Base-by-base conservation (phyloP, 1,140 invertebrate species). In the Homalodisca vitripennis region DNA sequence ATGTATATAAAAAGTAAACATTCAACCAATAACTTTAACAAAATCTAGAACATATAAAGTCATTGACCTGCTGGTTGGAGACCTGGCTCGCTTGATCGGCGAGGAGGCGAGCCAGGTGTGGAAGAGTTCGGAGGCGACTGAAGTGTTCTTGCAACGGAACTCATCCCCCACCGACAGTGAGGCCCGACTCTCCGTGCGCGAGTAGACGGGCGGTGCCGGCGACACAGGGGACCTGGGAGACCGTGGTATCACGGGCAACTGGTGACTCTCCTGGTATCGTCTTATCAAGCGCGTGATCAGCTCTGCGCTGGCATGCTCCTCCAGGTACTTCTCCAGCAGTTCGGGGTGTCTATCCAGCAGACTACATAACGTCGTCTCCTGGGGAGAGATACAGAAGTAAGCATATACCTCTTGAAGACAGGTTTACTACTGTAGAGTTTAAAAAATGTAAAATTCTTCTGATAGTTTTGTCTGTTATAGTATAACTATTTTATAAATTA, bases 51-150 rank as follows among this genome's bases (percentile, higher is more conserved):
- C 34, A 17, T 6, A 41, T 41, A 17, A 17, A 41, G 17, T 6
- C 6, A 10, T 6, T 41, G 17, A 75, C 81, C 78, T 89, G 88
- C 87, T 88, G 85, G 79, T 79, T 13, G 48, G 84, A 82, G 82
- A 84, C 62, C 74, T 81, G 60, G 80, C 80, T 66, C 79, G 75
- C 72, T 82, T 84, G 55, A 87, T 84, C 1, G 89, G 89, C 10
- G 80, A 85, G 68, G 88, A 90, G 20, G 89, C 85, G 75, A 93
- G 81, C 91, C 91, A 93, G 64, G 88, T 83, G 75, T 93, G 91
- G 77, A 94, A 93, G 48, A 94, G 82, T 76, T 94, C 92, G 55
- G 90, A 92, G 6, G 91, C 92, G 34, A 93, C 89, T 51, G 91
- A 93, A 68, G 91, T 90, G 48, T 53, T 6, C 13, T 51, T 66